A percentile compares a stretch with the other conserved stretches of the same genome.
phyloP scores from a whole-genome alignment of 2,888 invertebrate species.

The Tetranychus piercei region DNA sequence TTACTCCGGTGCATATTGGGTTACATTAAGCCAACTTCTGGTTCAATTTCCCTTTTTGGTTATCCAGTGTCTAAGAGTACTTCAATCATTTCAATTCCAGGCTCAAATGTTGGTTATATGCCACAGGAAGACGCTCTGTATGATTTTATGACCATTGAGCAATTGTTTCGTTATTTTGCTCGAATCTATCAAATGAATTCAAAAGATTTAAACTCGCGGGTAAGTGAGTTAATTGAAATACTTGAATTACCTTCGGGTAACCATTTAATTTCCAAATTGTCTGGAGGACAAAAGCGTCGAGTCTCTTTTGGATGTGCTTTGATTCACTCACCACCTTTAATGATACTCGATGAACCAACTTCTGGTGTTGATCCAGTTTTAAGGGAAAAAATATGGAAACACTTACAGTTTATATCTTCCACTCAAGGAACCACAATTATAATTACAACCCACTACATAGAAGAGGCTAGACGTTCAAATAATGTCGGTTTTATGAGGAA shows the following conservation, averaged over 20 bases:
- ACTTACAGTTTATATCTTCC: constrained; percentile 10
- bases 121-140: constrained; percentile 21
- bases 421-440: constrained; percentile 11
- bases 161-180: constrained; percentile 17
- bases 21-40: background rate
- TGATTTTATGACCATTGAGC: constrained; percentile 15
- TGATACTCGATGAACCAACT: constrained; percentile 17
- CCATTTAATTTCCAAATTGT: constrained; percentile 2
- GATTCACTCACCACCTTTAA: constrained; percentile 16
- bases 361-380: constrained; percentile 20
- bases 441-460: constrained; percentile 13
- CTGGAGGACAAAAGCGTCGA: constrained; percentile 20
- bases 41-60: background rate
- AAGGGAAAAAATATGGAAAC: constrained; percentile 18
- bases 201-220: background rate
- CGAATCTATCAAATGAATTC: constrained; percentile 13
- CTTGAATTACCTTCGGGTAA: constrained; percentile 13
- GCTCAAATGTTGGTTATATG: constrained; percentile 21
- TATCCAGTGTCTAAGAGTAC: background rate
- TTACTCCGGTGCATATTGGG: background rate
- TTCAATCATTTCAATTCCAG: background rate
- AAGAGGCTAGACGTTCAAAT: constrained; percentile 9
- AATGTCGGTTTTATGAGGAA: constrained; percentile 13
- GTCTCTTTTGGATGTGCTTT: constrained; percentile 19
- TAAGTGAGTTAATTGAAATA: constrained; percentile 8